A percentile compares a stretch with the other conserved stretches of the same genome.
These are phyloP conservation scores for Drosophila pseudotakahashii DNA, from an alignment of 2,888 invertebrate genomes.

Conservation along the genomic window DNA sequence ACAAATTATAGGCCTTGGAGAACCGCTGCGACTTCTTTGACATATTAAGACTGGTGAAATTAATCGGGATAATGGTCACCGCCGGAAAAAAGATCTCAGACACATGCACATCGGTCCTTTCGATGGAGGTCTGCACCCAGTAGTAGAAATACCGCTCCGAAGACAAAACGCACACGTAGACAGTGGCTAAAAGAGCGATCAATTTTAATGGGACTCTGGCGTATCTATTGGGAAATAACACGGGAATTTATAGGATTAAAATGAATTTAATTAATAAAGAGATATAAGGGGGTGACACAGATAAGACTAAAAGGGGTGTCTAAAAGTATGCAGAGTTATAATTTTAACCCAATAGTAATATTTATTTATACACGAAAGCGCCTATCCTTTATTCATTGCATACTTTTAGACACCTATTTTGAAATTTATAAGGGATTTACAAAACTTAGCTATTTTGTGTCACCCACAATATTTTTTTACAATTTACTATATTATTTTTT, in stretches of 20 bases:
- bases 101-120: conserved; percentile 77
- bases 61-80: conserved; percentile 71
- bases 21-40: not conserved
- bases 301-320: too few relatives aligned
- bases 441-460: too few relatives aligned
- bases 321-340: too few relatives aligned
- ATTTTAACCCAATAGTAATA: too few relatives aligned
- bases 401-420: too few relatives aligned
- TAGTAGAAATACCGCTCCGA: conserved; percentile 68
- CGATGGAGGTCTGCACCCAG: conserved; percentile 80
- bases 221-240: conserved; percentile 28
- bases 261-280: too few relatives aligned
- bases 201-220: conserved; percentile 47
- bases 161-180: conserved; percentile 68
- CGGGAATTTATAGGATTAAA: not conserved
- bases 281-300: too few relatives aligned
- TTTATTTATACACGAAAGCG: too few relatives aligned
- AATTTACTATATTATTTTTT: not conserved
- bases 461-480: too few relatives aligned
- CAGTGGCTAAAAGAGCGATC: conserved; percentile 49
- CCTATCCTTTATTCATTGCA: too few relatives aligned
- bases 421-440: too few relatives aligned
- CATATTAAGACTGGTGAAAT: not conserved
- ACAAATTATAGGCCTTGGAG: conserved; percentile 40
- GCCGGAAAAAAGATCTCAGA: conserved; percentile 76